Percentiles rank a stretch among this genome's conserved stretches.
Evolutionary conservation across 2,888 invertebrate species (phyloP).

Genomic region (Ochropacha duplaris): DNA sequence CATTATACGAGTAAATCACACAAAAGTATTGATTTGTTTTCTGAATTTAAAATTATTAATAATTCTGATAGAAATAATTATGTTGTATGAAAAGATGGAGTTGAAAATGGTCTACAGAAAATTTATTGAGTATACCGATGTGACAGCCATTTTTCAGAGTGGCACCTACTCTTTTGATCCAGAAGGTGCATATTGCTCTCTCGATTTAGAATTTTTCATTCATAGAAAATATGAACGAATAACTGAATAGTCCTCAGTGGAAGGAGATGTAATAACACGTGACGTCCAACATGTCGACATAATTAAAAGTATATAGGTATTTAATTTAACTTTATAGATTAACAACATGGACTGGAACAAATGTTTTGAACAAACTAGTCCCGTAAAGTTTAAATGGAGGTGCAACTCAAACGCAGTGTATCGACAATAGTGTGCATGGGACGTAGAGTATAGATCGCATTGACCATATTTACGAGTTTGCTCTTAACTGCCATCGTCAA

Average conservation of each 20-base stretch:
- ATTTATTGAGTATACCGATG: conserved; percentile 43
- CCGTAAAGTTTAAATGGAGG: background rate
- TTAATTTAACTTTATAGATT: too few relatives aligned
- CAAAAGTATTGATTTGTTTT: background rate
- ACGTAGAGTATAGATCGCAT: conserved; percentile 29
- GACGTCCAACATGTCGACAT: too few relatives aligned
- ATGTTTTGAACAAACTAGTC: too few relatives aligned
- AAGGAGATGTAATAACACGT: too few relatives aligned
- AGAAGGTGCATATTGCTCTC: conserved; percentile 1
- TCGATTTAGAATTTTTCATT: background rate
- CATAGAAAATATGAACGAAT: background rate
- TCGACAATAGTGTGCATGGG: background rate
- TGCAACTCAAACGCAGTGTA: background rate
- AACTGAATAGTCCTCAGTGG: background rate
- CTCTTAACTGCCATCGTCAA: conserved; percentile 54
- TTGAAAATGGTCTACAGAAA: conserved; percentile 46
- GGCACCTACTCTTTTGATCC: conserved; percentile 8
- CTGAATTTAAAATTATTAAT: conserved; percentile 10
- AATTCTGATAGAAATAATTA: conserved; percentile 13
- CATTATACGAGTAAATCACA: background rate
- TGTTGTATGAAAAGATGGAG: conserved; percentile 39
- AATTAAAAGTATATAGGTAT: too few relatives aligned
- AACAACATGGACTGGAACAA: too few relatives aligned
- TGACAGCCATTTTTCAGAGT: conserved; percentile 6
- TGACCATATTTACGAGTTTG: conserved; percentile 64